Evolutionary conservation across 1,140 invertebrate genomes (phyloP), one percentile per base, ranked within the genome.

Genomic region (Zeugodacus cucurbitae): DNA sequence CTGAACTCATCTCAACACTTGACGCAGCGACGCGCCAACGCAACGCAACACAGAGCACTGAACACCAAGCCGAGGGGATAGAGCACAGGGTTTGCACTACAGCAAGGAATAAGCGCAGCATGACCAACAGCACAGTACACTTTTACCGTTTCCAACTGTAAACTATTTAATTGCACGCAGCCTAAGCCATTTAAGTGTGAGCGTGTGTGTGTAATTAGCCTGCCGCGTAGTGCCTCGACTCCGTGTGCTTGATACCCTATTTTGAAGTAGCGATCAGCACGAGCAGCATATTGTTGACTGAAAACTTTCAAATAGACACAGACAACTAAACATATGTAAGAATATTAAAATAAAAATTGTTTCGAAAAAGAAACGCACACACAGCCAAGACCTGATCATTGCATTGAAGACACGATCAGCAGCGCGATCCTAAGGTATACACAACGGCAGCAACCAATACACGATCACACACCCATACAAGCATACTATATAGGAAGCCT

Each of bases 61-160:
- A 22, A 14, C 4, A 20, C 32, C 14, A 14, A 37, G 8, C 48
- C 22, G 8, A 48, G 11, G 20, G 20, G 29, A 20, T 34, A 74
- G 20, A n/a, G 70, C 37, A 4, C 37, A 22, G 70, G 20, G 34
- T 41, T 48, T 44, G 10, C 34, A 48, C 74, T 17, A 22, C 41
- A 82, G 74, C 67, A 74, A 74, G 70, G 70, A 74, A 74, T 74
- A n/a, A 41, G 70, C 70, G 74, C 74, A 26, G 7, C 74, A 8
- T 29, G 74, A 82, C 74, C 74, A 44, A 82, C 74, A 82, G 74
- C 41, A 82, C 74, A 82, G 74, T n/a, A 82, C 74, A 29, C 74
- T 48, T 44, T 17, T 22, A 22, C 34, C 17, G 3, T 20, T 17
- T 54, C 4, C 48, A 54, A 54, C 14, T 11, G 48, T 54, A 20